phyloP scores from a whole-genome alignment of 2,113 vertebrate species.

The Bubo blakistoni region DNA sequence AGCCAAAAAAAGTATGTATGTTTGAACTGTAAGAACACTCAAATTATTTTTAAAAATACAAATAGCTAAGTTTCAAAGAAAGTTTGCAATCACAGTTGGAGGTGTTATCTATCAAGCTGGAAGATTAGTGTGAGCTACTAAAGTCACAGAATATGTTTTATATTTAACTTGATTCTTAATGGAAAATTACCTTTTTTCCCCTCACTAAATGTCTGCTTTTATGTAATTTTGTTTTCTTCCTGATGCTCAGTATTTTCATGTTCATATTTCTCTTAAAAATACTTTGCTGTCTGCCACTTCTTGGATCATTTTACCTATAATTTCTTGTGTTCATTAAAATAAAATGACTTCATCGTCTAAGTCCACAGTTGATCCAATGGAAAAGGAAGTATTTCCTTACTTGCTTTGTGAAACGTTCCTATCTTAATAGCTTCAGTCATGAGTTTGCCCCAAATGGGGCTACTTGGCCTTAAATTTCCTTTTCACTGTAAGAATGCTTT shows the following conservation, averaged over 20 bases:
- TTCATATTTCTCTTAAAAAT: not conserved
- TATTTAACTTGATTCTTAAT: not conserved
- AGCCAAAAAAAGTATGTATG: constrained; percentile 10
- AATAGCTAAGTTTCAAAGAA: constrained; percentile 17
- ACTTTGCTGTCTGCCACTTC: not conserved
- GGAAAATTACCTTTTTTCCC: not conserved
- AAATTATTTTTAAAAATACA: constrained; percentile 18
- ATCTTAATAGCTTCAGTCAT: not conserved
- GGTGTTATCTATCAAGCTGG: not conserved
- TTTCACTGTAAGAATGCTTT: not conserved
- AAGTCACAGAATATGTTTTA: not conserved
- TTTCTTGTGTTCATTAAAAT: not conserved
- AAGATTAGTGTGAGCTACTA: not conserved
- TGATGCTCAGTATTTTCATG: not conserved
- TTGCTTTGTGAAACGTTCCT: not conserved
- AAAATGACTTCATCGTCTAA: not conserved
- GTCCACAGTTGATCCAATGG: not conserved
- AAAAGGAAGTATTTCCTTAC: not conserved
- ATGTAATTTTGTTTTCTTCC: not conserved
- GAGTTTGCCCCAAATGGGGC: not conserved
- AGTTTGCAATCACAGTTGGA: constrained; percentile 5
- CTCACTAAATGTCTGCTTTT: not conserved
- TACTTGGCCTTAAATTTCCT: not conserved
- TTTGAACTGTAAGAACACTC: not conserved
- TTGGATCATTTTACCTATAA: not conserved